These are phyloP conservation scores for Diabrotica undecimpunctata DNA, from an alignment of 1,140 invertebrate genomes.

Conservation along the genomic window DNA sequence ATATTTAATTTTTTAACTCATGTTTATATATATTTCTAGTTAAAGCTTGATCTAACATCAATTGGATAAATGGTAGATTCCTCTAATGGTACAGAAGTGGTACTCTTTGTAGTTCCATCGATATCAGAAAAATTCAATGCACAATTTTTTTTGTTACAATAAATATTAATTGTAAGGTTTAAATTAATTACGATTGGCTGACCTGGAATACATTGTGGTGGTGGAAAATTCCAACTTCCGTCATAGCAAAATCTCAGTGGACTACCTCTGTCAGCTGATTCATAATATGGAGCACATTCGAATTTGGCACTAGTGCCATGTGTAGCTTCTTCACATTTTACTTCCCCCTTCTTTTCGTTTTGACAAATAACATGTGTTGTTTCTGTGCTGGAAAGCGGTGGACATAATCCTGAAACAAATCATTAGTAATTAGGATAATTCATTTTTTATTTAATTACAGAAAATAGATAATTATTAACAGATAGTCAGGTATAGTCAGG, in stretches of 20 bases:
- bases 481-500: too few species aligned
- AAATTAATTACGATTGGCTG: constrained; percentile 17
- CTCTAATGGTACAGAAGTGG: too few species aligned
- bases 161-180: neutral
- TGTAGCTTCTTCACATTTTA: constrained; percentile 28
- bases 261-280: constrained; percentile 13
- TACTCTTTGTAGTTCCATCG: too few species aligned
- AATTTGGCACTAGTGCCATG: constrained; percentile 24
- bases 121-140: neutral
- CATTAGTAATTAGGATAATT: too few species aligned
- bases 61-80: too few species aligned
- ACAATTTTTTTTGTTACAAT: neutral
- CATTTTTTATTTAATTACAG: too few species aligned
- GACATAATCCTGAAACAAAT: constrained; percentile 23
- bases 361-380: constrained; percentile 21
- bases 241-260: constrained; percentile 6
- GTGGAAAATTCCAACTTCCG: constrained; percentile 25
- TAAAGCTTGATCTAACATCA: too few species aligned
- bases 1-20: too few species aligned
- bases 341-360: constrained; percentile 11
- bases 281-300: constrained; percentile 30
- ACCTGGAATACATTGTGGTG: constrained; percentile 29
- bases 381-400: constrained; percentile 9
- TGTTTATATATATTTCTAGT: too few species aligned
- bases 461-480: too few species aligned